A percentile compares a stretch with the other conserved stretches of the same genome.
Conservation (phyloP, 2,888 invertebrate genomes). For the Nomada ruficornis region DNA sequence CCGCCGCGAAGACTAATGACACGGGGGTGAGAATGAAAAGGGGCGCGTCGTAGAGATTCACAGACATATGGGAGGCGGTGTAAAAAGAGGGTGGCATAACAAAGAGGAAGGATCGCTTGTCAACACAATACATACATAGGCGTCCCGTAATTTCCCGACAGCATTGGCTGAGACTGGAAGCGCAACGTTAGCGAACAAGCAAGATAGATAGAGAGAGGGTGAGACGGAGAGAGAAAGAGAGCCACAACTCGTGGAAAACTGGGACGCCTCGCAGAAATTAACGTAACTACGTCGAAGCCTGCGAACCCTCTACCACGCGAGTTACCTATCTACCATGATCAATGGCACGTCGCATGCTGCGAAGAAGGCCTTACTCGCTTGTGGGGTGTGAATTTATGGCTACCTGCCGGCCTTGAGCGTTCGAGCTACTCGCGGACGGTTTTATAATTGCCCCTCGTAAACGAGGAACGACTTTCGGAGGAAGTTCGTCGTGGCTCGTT, state of each 20-base stretch:
- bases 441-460: constrained; percentile 46
- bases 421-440: constrained; percentile 8
- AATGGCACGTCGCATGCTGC: constrained; percentile 63
- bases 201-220: constrained; percentile 3
- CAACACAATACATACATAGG: constrained; percentile 49
- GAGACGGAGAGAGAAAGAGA: not conserved
- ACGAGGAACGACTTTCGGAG: constrained; percentile 1
- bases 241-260: constrained; percentile 65
- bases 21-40: constrained; percentile 33
- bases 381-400: constrained; percentile 64
- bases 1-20: constrained; percentile 43
- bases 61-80: constrained; percentile 1
- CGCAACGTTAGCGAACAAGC: constrained; percentile 30
- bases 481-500: not conserved
- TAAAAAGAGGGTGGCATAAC: constrained; percentile 49
- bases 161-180: constrained; percentile 54
- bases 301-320: constrained; percentile 52
- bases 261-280: constrained; percentile 74
- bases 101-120: constrained; percentile 63
- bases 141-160: constrained; percentile 67
- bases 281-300: constrained; percentile 69
- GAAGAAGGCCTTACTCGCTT: constrained; percentile 43
- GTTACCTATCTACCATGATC: constrained; percentile 67
- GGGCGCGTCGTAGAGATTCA: not conserved
- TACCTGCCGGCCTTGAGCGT: constrained; percentile 45